phyloP scores from a whole-genome alignment of 2,888 invertebrate species.

The Platycheirus albimanus region DNA sequence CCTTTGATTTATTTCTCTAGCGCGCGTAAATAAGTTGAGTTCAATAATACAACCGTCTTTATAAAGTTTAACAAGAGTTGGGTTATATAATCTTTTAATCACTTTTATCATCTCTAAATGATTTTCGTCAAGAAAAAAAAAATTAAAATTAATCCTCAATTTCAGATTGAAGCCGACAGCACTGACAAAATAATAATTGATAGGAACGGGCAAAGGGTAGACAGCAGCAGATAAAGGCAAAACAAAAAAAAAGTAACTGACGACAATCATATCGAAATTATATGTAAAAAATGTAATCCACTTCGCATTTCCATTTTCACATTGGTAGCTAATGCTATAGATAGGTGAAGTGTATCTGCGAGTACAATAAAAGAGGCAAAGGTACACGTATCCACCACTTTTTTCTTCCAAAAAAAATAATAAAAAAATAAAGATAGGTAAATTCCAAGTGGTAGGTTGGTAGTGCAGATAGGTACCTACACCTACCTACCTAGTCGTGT shows the following conservation, averaged over 20 bases:
- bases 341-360: not conserved
- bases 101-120: too few species aligned
- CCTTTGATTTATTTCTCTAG: too few species aligned
- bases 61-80: too few species aligned
- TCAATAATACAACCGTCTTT: too few species aligned
- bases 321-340: constrained; percentile 3
- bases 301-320: constrained; percentile 40
- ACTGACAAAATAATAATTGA: not conserved
- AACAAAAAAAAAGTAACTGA: constrained; percentile 58
- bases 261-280: constrained; percentile 65
- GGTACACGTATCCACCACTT: not conserved
- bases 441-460: not conserved
- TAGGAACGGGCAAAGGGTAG: constrained; percentile 10
- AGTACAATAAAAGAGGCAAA: constrained; percentile 1
- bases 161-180: constrained; percentile 2
- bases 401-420: not conserved
- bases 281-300: constrained; percentile 56
- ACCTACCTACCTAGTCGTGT: too few species aligned
- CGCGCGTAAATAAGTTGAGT: too few species aligned
- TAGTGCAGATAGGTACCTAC: not conserved
- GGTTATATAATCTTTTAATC: too few species aligned
- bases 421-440: not conserved
- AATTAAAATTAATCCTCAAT: too few species aligned
- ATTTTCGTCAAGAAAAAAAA: too few species aligned
- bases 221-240: constrained; percentile 21